Evolutionary conservation across 1,140 invertebrate genomes (phyloP), one percentile per base, ranked within the genome.

Genomic region (Drosophila mauritiana): DNA sequence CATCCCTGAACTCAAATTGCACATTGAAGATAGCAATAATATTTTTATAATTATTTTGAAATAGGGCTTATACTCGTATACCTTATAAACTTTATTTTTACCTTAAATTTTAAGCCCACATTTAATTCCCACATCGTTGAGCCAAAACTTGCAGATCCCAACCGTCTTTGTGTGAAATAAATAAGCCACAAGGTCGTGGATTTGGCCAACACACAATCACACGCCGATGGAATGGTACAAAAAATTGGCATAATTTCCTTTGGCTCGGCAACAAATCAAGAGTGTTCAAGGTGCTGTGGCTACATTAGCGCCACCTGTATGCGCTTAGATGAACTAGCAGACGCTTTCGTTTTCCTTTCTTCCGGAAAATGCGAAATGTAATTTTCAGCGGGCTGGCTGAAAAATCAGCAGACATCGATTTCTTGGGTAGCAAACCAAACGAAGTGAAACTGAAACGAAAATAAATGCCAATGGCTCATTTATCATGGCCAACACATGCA

Each of bases 361-460:
- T 4, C 36, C 37, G 43, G 13, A 12, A 49, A 34, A 45, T 57
- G 45, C 17, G 36, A 61, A 73, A 77, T 78, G 74, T 78, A 77
- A 78, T 78, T 78, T 78, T 70, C 64, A 78, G 74, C 31, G 65
- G 51, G 39, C 51, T 54, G 49, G 58, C 64, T 78, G 75, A 78
- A 78, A 78, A 78, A 78, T 78, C 64, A 78, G 75, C 78, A 63
- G 55, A 68, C 78, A 80, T 80, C 77, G 78, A 80, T 80, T 80
- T 80, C 62, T 68, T 62, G 52, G 34, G 42, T 34, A 49, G 56
- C 58, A 48, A 48, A 63, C 56, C 45, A 80, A 74, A 57, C 46
- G 65, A 72, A 78, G 80, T 79, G 77, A 80, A 80, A 80, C 77
- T 80, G 78, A 80, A 80, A 80, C 77, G 77, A 80, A 75, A 80